A percentile compares a stretch with the other conserved stretches of the same genome.
Evolutionary conservation across 2,888 invertebrate species (phyloP).

Genomic region (Melipona beecheii): DNA sequence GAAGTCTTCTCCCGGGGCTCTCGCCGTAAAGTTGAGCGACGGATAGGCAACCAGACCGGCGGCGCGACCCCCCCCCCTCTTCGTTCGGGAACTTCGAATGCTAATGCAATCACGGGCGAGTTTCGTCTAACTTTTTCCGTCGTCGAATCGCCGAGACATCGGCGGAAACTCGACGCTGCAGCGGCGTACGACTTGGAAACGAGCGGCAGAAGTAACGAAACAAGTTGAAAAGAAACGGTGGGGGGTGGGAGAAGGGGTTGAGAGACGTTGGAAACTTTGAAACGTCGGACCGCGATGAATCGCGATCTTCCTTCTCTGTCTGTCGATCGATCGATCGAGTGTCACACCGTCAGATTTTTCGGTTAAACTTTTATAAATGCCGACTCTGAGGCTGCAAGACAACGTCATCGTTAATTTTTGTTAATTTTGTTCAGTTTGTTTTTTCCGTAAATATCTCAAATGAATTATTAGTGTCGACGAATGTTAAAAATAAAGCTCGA

Average conservation of each 20-base stretch:
- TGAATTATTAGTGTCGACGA: no score
- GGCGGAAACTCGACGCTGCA: constrained; percentile 12
- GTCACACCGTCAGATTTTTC: neutral
- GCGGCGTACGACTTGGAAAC: neutral
- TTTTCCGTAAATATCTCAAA: no score
- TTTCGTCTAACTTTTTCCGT: constrained; percentile 35
- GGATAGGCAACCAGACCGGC: neutral
- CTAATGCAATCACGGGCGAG: constrained; percentile 47
- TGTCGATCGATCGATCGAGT: neutral
- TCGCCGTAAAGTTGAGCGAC: constrained; percentile 31
- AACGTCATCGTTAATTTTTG: no score
- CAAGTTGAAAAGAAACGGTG: neutral
- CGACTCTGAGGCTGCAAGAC: no score
- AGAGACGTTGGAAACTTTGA: neutral
- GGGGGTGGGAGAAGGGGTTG: no score
- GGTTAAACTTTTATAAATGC: no score
- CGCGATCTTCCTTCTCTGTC: constrained; percentile 7
- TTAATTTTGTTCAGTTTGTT: no score
- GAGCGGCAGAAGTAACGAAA: constrained; percentile 5
- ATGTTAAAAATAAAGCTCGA: no score
- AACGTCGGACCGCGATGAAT: constrained; percentile 14
- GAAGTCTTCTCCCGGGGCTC: neutral
- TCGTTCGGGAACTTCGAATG: constrained; percentile 29
- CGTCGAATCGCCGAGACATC: constrained; percentile 9
- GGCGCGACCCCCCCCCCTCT: no score